Conservation (phyloP, 2,113 vertebrate genomes). For the Ciconia boyciana region DNA sequence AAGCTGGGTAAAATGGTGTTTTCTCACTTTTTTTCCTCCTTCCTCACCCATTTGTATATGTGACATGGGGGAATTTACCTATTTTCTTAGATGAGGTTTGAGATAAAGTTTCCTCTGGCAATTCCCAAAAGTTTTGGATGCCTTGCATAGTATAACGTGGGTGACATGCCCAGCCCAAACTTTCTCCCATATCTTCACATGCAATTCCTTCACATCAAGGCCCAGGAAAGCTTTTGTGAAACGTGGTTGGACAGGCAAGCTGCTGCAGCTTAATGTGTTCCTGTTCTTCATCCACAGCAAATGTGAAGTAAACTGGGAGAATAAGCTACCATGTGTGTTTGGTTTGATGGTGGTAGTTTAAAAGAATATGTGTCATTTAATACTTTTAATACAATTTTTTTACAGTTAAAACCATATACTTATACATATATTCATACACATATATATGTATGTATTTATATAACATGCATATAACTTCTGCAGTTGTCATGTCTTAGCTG, state of each 20-base stretch:
- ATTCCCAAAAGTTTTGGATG: background rate
- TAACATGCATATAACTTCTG: background rate
- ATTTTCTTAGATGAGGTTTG: background rate
- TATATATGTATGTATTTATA: fast-evolving
- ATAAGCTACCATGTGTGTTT: background rate
- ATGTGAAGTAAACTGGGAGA: background rate
- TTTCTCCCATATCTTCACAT: background rate
- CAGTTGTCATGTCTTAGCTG: background rate
- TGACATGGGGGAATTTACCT: background rate
- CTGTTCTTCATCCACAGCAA: background rate
- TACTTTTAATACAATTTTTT: background rate
- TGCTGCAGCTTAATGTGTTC: background rate
- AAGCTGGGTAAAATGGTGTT: background rate
- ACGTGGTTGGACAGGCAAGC: background rate
- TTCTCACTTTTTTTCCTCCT: background rate
- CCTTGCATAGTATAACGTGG: background rate
- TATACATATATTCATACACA: background rate
- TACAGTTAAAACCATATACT: background rate
- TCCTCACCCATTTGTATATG: background rate
- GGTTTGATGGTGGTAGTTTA: background rate
- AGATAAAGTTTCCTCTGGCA: background rate
- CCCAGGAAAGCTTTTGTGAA: background rate
- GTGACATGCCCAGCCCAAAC: background rate
- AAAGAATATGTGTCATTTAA: background rate
- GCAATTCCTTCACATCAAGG: background rate